Percentiles rank a stretch among this genome's conserved stretches.
Evolutionary conservation across 1,140 invertebrate genomes (phyloP).

Genomic region (Drosophila orosa): DNA sequence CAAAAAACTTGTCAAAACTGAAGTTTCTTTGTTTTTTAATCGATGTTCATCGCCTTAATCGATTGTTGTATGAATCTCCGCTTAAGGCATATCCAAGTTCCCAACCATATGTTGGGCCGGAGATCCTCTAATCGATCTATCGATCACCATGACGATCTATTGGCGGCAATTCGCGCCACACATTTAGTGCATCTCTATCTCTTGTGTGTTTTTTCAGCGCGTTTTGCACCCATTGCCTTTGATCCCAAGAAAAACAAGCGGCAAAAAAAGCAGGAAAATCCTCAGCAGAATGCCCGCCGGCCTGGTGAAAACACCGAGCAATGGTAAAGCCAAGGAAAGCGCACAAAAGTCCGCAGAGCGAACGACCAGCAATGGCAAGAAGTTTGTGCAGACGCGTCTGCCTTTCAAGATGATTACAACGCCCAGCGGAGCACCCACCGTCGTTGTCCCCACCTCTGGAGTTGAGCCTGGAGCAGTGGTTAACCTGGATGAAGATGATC

Average conservation of each 20-base stretch:
- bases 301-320: slow-evolving; percentile 64
- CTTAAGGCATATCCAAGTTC: not conserved
- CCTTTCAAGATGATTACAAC: slow-evolving; percentile 80
- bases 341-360: slow-evolving; percentile 47
- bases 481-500: slow-evolving; percentile 18
- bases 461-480: not conserved
- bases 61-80: not conserved
- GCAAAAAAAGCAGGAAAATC: not conserved
- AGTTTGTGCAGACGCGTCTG: slow-evolving; percentile 83
- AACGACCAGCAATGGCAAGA: slow-evolving; percentile 71
- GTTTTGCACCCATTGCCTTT: slow-evolving; percentile 22
- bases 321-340: slow-evolving; percentile 36
- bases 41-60: too few relatives aligned
- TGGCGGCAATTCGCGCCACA: slow-evolving; percentile 25
- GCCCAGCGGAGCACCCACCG: slow-evolving; percentile 26
- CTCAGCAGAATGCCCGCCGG: slow-evolving; percentile 54
- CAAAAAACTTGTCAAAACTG: too few relatives aligned
- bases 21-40: too few relatives aligned
- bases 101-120: not conserved
- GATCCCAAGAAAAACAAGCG: slow-evolving; percentile 16
- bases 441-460: not conserved
- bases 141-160: slow-evolving; percentile 17
- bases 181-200: slow-evolving; percentile 2
- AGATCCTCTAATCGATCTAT: slow-evolving; percentile 26
- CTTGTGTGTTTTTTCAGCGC: slow-evolving; percentile 42